These are phyloP conservation scores for Ephialtes manifestator DNA, from an alignment of 2,888 invertebrate genomes.

Conservation along the genomic window DNA sequence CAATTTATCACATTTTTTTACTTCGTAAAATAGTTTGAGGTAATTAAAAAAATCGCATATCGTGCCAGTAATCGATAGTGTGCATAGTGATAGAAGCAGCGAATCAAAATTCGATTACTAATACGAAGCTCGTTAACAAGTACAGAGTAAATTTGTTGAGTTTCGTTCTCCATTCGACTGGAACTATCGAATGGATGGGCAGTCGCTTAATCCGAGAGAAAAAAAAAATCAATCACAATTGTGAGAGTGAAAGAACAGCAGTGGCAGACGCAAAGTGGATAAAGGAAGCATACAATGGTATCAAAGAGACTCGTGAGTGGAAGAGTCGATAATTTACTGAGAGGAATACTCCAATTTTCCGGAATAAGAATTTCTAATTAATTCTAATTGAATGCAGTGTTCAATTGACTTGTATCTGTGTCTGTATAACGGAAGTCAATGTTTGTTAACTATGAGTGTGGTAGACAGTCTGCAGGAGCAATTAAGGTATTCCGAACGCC, in stretches of 20 bases:
- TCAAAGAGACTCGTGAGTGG: constrained; percentile 2
- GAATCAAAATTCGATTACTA: constrained; percentile 20
- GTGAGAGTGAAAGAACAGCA: background rate
- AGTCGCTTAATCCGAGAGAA: constrained; percentile 14
- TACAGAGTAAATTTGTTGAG: background rate
- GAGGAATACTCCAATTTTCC: constrained; percentile 21
- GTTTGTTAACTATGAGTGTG: background rate
- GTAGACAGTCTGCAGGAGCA: background rate
- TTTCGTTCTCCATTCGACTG: background rate
- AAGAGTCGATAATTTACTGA: constrained; percentile 41
- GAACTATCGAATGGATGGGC: background rate
- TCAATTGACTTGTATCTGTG: constrained; percentile 24
- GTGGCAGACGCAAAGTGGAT: background rate
- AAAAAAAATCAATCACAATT: constrained; percentile 20
- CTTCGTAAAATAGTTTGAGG: background rate
- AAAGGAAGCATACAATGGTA: background rate
- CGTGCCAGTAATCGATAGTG: background rate
- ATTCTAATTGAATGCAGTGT: constrained; percentile 49
- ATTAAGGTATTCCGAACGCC: too few relatives aligned
- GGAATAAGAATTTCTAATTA: constrained; percentile 30
- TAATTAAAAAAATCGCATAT: background rate
- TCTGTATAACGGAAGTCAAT: constrained; percentile 11
- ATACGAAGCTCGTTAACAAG: constrained; percentile 18
- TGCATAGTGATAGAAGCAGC: background rate
- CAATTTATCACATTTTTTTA: too few relatives aligned